A percentile compares a stretch with the other conserved stretches of the same genome.
These are phyloP conservation scores for Apostichopus japonicus DNA, from an alignment of 35 echinoderm and acorn worm species.

Conservation along the genomic window DNA sequence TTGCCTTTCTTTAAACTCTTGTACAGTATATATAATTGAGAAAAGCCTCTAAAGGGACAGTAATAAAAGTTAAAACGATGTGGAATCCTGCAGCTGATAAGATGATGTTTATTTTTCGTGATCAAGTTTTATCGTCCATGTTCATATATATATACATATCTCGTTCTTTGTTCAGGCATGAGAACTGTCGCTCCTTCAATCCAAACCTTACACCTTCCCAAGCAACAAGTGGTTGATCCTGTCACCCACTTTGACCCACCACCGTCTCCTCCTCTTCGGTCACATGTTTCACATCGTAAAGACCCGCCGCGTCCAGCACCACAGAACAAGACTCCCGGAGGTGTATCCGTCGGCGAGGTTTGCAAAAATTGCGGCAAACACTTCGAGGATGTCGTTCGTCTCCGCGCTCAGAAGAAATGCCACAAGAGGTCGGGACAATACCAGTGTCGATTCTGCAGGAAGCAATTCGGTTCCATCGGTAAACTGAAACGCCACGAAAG, in stretches of 20 bases:
- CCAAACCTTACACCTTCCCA: neutral
- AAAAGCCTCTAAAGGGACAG: too few relatives aligned
- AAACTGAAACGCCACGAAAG: conserved; percentile 27
- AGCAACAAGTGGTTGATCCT: neutral
- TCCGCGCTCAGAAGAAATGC: conserved; percentile 1
- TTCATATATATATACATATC: neutral
- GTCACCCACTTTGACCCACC: neutral
- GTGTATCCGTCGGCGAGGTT: neutral
- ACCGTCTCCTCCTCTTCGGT: neutral
- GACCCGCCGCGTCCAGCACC: neutral
- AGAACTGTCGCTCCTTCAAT: neutral
- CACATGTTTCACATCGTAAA: neutral
- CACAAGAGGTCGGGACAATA: conserved; percentile 5
- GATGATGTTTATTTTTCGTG: neutral
- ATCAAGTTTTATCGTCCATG: neutral
- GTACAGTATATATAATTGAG: too few relatives aligned
- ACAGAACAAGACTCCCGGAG: neutral
- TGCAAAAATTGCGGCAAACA: conserved; percentile 27
- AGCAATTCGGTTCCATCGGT: conserved; percentile 7
- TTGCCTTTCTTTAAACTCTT: too few relatives aligned
- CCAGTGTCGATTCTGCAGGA: conserved; percentile 9
- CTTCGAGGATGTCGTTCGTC: neutral
- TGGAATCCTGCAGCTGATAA: too few relatives aligned
- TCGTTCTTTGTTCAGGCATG: neutral
- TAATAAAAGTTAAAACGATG: too few relatives aligned